Base-by-base conservation (phyloP, 2,888 invertebrate genomes). In the Phanerotoma sp. region DNA sequence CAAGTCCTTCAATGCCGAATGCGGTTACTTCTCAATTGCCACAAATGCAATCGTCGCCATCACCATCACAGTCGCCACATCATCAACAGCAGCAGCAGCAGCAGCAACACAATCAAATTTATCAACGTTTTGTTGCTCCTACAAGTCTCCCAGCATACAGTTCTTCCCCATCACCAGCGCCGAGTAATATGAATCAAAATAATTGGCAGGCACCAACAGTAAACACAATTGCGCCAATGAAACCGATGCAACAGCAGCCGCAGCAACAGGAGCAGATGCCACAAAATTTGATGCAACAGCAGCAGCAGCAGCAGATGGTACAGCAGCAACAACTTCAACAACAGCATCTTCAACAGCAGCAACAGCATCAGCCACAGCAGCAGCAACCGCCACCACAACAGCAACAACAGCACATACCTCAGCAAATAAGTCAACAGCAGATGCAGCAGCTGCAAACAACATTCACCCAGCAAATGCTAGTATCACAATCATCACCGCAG, bases 321-420 rank as follows among this genome's bases (percentile, higher is more conserved):
- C 72, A 72, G 56, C 77, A 76, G 11, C 82, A 82, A n/a, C n/a
- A n/a, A 60, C 72, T 78, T 9, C 70, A 69, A n/a, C 53, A 53
- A 22, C 44, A 45, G 11, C 46, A 33, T 13, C 20, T 38, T 11
- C n/a, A 18, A 10, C 33, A 42, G 9, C 55, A 51, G 10, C 42
- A 42, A n/a, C 45, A 50, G 25, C 64, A 57, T 55, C 60, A 63
- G 45, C 65, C 53, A 32, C 16, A 22, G 9, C 25, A 20, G 6
- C 40, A 32, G 32, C 37, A 38, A 9, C 35, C 20, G 5, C 44
- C 28, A 7, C 11, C 32, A 46, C 65, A 54, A 32, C 16, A 22
- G 9, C 25, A 20, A 11, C 40, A 32, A 40, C 37, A 38, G 5
- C 35, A 25, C 5, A 51, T 37, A 7, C 11, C 32, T 7, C 40